These are phyloP conservation scores for Nothoprocta pentlandii DNA, from an alignment of 2,113 vertebrate species.

Conservation along the genomic window DNA sequence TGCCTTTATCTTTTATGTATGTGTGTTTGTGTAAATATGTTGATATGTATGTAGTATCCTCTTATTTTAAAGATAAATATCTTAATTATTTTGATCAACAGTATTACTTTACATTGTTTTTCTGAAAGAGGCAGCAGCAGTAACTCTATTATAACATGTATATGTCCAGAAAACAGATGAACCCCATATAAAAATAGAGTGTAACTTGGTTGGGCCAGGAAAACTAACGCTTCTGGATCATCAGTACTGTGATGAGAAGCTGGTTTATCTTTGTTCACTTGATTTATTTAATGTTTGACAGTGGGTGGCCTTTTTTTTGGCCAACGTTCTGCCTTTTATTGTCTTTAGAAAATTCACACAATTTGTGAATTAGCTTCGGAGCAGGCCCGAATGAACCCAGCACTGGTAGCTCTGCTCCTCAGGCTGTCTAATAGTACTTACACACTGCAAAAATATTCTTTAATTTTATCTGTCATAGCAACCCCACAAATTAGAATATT, in stretches of 20 bases:
- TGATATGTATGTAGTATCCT: background rate
- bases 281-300: background rate
- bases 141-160: background rate
- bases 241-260: background rate
- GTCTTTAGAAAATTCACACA: background rate
- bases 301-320: background rate
- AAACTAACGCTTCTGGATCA: background rate
- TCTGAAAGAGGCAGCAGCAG: background rate
- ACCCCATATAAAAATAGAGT: background rate
- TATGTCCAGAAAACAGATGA: background rate
- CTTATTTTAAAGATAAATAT: background rate
- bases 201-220: background rate
- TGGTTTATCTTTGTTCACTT: background rate
- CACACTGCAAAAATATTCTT: background rate
- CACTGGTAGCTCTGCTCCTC: background rate
- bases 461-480: background rate
- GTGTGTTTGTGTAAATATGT: too few relatives aligned
- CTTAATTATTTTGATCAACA: background rate
- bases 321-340: background rate
- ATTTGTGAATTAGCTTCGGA: accelerated
- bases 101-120: background rate
- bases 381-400: background rate
- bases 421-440: background rate
- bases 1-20: background rate
- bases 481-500: background rate